Percentiles rank a stretch among this genome's conserved stretches.
phyloP scores from a whole-genome alignment of 2,797 vertebrate species.

The Hoplostethus atlanticus region DNA sequence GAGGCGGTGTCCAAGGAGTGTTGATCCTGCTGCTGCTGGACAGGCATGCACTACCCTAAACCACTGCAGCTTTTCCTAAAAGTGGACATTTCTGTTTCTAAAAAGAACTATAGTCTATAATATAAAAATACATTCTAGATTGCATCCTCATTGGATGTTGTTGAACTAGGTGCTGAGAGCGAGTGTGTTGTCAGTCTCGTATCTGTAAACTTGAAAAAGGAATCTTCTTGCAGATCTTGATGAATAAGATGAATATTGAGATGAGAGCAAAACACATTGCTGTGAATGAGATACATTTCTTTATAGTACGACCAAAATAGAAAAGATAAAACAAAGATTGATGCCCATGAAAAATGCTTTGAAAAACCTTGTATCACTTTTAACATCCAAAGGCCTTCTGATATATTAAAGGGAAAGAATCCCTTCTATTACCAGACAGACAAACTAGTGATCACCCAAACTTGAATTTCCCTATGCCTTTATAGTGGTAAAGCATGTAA shows the following conservation, averaged over 20 bases:
- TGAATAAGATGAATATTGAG: not conserved
- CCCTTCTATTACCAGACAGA: not conserved
- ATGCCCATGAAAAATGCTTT: not conserved
- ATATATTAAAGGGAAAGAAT: not conserved
- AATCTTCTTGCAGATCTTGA: slow-evolving; percentile 20
- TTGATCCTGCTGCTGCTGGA: slow-evolving; percentile 76
- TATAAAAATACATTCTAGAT: slow-evolving; percentile 19
- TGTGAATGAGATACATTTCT: slow-evolving; percentile 1
- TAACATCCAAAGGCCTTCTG: slow-evolving; percentile 1
- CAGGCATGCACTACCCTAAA: slow-evolving; percentile 56
- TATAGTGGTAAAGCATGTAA: not conserved
- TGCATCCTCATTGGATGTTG: slow-evolving; percentile 4
- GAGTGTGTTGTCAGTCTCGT: not conserved
- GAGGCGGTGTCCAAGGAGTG: slow-evolving; percentile 74
- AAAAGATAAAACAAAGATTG: not conserved
- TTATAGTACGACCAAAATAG: not conserved
- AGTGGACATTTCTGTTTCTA: slow-evolving; percentile 24
- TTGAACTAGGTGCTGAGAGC: not conserved
- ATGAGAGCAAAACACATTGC: not conserved
- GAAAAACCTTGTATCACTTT: not conserved
- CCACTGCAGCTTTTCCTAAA: slow-evolving; percentile 69
- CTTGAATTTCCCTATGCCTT: not conserved
- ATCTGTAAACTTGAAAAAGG: not conserved
- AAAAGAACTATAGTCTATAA: slow-evolving; percentile 18
- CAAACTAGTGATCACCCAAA: not conserved